Evolutionary conservation across 2,888 invertebrate species (phyloP), one percentile per base, ranked within the genome.

Genomic region (Mellilla xanthometata): DNA sequence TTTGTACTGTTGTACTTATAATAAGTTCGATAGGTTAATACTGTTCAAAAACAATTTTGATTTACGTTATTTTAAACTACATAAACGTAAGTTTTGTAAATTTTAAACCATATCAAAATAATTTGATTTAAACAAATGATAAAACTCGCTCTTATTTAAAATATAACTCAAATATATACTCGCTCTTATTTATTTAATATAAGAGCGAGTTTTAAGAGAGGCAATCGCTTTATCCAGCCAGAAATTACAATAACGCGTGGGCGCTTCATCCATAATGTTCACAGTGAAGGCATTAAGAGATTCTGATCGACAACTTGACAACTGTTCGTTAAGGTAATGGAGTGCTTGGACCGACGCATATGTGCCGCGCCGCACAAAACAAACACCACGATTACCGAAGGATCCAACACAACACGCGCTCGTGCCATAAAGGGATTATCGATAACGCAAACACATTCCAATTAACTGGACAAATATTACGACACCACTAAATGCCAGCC

Each of bases 311-410:
- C 87, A 81, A 86, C 84, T 86, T 78, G 87, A 87, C 87, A 86
- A 85, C 84, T 76, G 81, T 85, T 86, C 86, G 86, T 89, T 86
- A 88, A 86, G 69, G 81, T 87, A 88, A 89, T 87, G 83, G 85
- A 82, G 75, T 73, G 78, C 73, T 68, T 65, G 75, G 67, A 62
- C 67, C 71, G 68, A 72, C 69, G 66, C 77, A 73, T 82, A 80
- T 83, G 77, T 76, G 65, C 62, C 54, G 48, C 55, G 58, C 49
- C 63, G 68, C 64, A 57, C 62, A 62, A 56, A 55, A 53, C 68
- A 69, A 65, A 65, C 65, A 58, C 38, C 55, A 58, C 52, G 54
- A 54, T 49, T 50, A 60, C 58, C 29, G 22, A 39, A 38, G 47
- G 47, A 67, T 64, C 69, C 65, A 68, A 61, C 49, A 65, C 63